Percentiles rank a stretch among this genome's conserved stretches.
Evolutionary conservation across 1,140 invertebrate genomes (phyloP).

Genomic region (Laodelphax striatellus): DNA sequence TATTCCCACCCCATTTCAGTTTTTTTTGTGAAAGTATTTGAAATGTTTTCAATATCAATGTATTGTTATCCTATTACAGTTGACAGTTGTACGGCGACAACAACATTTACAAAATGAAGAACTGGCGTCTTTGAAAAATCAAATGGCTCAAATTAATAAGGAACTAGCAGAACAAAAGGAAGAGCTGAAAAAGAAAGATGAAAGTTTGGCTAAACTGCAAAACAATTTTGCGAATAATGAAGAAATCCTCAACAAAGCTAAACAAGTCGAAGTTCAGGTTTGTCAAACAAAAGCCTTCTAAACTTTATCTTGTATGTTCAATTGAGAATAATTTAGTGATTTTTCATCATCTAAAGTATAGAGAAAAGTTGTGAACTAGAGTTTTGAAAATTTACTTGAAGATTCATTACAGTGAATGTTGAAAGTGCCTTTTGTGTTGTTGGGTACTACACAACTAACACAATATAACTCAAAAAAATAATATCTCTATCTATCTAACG

Average conservation of each 20-base stretch:
- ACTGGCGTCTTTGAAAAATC: slow-evolving; percentile 34
- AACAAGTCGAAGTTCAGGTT: slow-evolving; percentile 56
- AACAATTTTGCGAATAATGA: slow-evolving; percentile 60
- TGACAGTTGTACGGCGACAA: slow-evolving; percentile 30
- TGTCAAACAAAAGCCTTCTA: too few species aligned
- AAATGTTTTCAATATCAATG: neutral
- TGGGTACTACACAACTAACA: too few species aligned
- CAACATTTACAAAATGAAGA: slow-evolving; percentile 28
- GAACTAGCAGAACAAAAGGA: slow-evolving; percentile 36
- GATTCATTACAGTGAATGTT: too few species aligned
- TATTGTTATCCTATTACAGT: neutral
- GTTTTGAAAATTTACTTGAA: too few species aligned
- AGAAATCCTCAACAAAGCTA: slow-evolving; percentile 53
- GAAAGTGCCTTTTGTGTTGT: too few species aligned
- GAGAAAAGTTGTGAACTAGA: too few species aligned
- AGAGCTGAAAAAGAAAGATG: slow-evolving; percentile 41
- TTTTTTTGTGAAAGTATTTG: neutral
- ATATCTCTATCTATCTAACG: too few species aligned
- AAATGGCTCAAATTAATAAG: slow-evolving; percentile 37
- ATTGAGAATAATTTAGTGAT: too few species aligned
- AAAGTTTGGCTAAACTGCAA: slow-evolving; percentile 46
- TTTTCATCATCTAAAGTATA: too few species aligned
- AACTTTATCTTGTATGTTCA: too few species aligned
- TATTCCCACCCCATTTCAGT: too few species aligned
- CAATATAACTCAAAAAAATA: too few species aligned